Base-by-base conservation (phyloP, 2,797 vertebrate species). In the Ctenopoma multispine region DNA sequence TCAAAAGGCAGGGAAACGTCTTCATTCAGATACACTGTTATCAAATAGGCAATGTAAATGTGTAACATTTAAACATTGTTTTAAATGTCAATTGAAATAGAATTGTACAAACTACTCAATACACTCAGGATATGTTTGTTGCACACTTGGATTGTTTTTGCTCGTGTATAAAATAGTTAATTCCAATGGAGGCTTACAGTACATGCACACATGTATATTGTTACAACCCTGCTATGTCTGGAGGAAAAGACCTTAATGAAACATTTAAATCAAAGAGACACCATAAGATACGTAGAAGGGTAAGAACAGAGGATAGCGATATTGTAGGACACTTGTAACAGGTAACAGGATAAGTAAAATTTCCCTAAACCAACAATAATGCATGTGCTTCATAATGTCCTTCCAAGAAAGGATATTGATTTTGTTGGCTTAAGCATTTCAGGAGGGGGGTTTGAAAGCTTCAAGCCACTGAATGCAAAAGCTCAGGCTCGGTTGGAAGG, bases 391-490 rank as follows among this genome's bases (percentile, higher is more conserved):
- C n/a, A 40, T 1, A 27, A 31, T 6, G 27, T 18, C 7, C 21
- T 36, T 13, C 43, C 9, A 12, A 24, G 38, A 36, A n/a, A 41
- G 1, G 1, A 8, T 47, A 64, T 71, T 40, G 38, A 64, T 80
- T 74, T 29, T 55, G 13, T 62, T 66, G 47, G 20, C 31, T 7
- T 23, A 23, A 41, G 64, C 24, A 43, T 24, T 29, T 46, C n/a
- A 0, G 23, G 14, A 27, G 43, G 5, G 38, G 20, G 41, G 40
- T 41, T 63, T 58, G 12, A 73, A 49, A 54, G 17, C 54, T 23
- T 54, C 13, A n/a, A 47, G 24, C 15, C 1, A 3, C 66, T 54
- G 40, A 75, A 34, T 40, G 46, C 40, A 51, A 59, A 81, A 67
- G 4, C 34, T 11, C 0, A 6, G 27, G 61, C 54, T 63, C 59